These are phyloP conservation scores for Benthosema pterotum DNA, from an alignment of 2,797 vertebrate species.

Conservation along the genomic window DNA sequence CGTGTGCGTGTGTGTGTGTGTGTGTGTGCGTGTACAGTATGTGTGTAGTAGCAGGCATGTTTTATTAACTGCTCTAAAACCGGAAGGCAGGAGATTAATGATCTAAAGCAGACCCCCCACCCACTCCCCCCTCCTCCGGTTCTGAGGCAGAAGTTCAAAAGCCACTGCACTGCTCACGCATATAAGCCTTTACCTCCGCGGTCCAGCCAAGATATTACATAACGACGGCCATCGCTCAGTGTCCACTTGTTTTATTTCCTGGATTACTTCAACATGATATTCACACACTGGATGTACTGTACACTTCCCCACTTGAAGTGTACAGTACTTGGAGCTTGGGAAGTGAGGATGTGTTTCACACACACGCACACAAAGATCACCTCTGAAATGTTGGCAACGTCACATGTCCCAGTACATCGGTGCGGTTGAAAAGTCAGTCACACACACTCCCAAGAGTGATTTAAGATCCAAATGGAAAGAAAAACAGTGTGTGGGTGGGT, in stretches of 20 bases:
- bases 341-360: slow-evolving; percentile 5
- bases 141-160: slow-evolving; percentile 46
- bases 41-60: too few species aligned
- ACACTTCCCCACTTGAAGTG: slow-evolving; percentile 45
- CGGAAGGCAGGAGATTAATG: slow-evolving; percentile 50
- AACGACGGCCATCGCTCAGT: slow-evolving; percentile 22
- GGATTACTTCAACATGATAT: slow-evolving; percentile 42
- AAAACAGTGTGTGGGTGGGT: background rate
- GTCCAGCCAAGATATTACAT: slow-evolving; percentile 52
- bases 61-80: slow-evolving; percentile 8
- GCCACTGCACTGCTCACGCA: slow-evolving; percentile 29
- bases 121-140: slow-evolving; percentile 24
- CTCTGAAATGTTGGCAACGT: slow-evolving; percentile 23
- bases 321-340: slow-evolving; percentile 5
- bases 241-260: slow-evolving; percentile 38
- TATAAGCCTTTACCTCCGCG: slow-evolving; percentile 42
- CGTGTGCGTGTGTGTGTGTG: too few species aligned
- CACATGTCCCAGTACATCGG: slow-evolving; percentile 25
- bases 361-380: slow-evolving; percentile 12
- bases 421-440: slow-evolving; percentile 16
- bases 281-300: slow-evolving; percentile 31
- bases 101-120: slow-evolving; percentile 25
- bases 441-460: background rate
- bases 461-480: slow-evolving; percentile 2
- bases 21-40: too few species aligned